These are phyloP conservation scores for Ridgeia piscesae DNA, from an alignment of 1,140 invertebrate species.

Conservation along the genomic window DNA sequence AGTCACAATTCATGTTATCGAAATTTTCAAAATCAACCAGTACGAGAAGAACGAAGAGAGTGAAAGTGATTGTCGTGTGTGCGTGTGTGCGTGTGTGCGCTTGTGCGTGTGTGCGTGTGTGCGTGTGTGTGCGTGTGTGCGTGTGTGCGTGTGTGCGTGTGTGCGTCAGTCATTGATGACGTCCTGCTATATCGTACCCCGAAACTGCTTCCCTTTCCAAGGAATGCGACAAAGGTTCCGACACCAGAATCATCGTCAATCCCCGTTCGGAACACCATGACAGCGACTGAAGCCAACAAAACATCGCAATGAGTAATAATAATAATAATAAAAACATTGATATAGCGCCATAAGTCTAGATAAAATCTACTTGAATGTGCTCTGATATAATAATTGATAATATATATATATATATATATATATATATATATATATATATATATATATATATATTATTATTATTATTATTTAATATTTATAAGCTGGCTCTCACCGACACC, in stretches of 20 bases:
- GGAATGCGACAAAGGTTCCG: constrained; percentile 43
- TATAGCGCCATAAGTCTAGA: too few relatives aligned
- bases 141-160: not conserved
- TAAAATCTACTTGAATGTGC: too few relatives aligned
- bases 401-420: too few relatives aligned
- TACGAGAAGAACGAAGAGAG: too few relatives aligned
- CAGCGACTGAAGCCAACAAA: constrained; percentile 36
- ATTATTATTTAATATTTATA: too few relatives aligned
- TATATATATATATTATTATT: too few relatives aligned
- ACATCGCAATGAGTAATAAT: too few relatives aligned
- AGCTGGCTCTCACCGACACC: constrained; percentile 46
- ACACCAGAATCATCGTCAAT: constrained; percentile 47
- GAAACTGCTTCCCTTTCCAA: constrained; percentile 55
- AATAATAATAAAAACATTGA: too few relatives aligned
- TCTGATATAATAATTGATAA: too few relatives aligned
- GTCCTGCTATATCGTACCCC: constrained; percentile 40
- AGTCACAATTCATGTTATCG: not conserved
- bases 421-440: too few relatives aligned
- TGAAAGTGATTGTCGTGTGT: not conserved
- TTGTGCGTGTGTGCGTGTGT: too few relatives aligned
- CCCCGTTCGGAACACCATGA: constrained; percentile 40
- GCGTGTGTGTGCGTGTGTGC: not conserved
- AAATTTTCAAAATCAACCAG: too few relatives aligned
- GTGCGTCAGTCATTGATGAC: not conserved
- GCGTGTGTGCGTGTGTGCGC: not conserved